Evolutionary conservation across 2,113 vertebrate genomes (phyloP), one percentile per base, ranked within the genome.

Genomic region (Lepus americanus): DNA sequence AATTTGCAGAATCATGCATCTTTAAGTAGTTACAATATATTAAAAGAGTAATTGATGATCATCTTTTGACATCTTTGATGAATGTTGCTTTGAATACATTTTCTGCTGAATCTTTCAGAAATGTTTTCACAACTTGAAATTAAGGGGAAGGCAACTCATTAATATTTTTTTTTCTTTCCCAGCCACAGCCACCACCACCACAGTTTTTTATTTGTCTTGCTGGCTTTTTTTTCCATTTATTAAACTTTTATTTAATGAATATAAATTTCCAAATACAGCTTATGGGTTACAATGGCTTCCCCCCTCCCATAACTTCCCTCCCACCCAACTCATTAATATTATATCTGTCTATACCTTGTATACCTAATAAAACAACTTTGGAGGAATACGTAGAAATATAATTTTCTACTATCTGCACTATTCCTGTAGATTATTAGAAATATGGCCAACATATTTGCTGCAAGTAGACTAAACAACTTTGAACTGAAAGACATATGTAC

Each of bases 51-150:
- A 55, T 87, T 83, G 78, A 69, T 88, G 90, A 81, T 87, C 19
- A 31, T 82, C 36, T 86, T 1, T 55, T 92, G 63, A 73, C 25
- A 69, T 72, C 20, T 89, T 81, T 53, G 49, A 66, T 90, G 53
- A 82, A 85, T 95, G 20, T 36, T 89, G 51, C 53, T 94, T 85
- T 70, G 27, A 63, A 51, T 73, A 59, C 66, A 9, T 72, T 94
- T 86, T 87, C 59, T 70, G 17, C 23, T 90, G 29, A 85, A 51
- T 67, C 20, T 82, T 94, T 87, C 51, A 87, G 33, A 96, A 95
- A 87, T 72, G 3, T 67, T 89, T 91, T 79, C 33, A 89, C 17
- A 64, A 90, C 11, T 84, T 85, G 17, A 14, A 85, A 86, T 73
- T 23, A 81, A 70, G 23, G 22, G 3, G 5, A 77, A 78, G 1